These are phyloP conservation scores for Halictus quadricinctus DNA, from an alignment of 2,888 invertebrate genomes.

Conservation along the genomic window DNA sequence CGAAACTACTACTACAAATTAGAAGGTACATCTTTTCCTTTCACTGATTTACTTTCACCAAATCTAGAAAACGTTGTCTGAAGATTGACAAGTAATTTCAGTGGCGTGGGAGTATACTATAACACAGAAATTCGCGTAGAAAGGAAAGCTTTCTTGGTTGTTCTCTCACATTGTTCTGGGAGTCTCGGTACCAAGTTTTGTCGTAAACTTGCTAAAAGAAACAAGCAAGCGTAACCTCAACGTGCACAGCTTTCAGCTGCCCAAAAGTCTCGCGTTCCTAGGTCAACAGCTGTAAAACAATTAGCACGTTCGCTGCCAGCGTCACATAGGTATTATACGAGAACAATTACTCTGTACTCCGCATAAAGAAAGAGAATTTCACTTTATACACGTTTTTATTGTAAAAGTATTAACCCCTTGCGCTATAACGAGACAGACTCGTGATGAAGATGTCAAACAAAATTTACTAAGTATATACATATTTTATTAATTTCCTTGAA, in stretches of 20 bases:
- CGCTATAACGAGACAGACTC: too few species aligned
- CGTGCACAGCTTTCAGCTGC: not conserved
- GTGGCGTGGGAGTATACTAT: not conserved
- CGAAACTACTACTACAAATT: too few species aligned
- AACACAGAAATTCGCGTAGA: not conserved
- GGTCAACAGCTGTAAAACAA: constrained; percentile 6
- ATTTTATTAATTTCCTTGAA: too few species aligned
- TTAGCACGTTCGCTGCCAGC: not conserved
- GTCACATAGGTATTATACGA: not conserved
- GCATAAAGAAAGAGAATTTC: not conserved
- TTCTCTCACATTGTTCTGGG: not conserved
- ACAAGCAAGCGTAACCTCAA: not conserved
- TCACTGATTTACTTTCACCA: not conserved
- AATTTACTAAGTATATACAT: too few species aligned
- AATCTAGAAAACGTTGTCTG: not conserved
- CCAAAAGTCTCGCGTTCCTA: not conserved
- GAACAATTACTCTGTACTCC: not conserved
- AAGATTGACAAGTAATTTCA: not conserved
- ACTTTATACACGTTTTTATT: not conserved
- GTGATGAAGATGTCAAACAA: too few species aligned
- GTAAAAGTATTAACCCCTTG: too few species aligned
- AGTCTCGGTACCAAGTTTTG: not conserved
- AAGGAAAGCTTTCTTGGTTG: not conserved
- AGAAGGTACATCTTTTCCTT: not conserved
- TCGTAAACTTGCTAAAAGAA: not conserved